Evolutionary conservation across 2,888 invertebrate species (phyloP), one percentile per base, ranked within the genome.

Genomic region (Thereva unica): DNA sequence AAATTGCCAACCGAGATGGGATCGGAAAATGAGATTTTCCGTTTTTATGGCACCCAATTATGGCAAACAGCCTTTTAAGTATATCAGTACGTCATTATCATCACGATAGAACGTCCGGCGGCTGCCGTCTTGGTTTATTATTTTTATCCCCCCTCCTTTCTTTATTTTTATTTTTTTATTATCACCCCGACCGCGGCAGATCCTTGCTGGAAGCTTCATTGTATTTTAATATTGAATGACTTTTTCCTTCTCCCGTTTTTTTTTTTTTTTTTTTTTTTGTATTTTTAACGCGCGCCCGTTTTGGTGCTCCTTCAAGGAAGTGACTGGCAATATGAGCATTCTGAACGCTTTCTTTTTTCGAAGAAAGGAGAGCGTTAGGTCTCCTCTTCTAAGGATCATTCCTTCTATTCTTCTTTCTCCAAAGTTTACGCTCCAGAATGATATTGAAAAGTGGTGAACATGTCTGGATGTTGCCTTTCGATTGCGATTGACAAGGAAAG

Each of bases 401-500:
- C 23, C 23, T 23, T 23, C 23, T 23, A 23, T 23, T 23, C 23
- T 23, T 23, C 23, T 23, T 23, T 23, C 23, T 2, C n/a, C n/a
- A n/a, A 23, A 23, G 23, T 23, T 23, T 23, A 23, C 23, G 23
- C 2, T 23, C 23, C 1, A 23, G 23, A 23, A 23, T 41, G 50
- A 50, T 61, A 61, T 61, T 61, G 50, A 50, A 61, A 23, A 40
- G 41, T 41, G 50, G 34, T 40, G 61, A 47, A 34, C 45, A 10
- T 37, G 57, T 59, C 57, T 45, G 57, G 23, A 61, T 50, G 49
- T 61, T 50, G 61, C 61, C 41, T 61, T 61, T 49, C 50, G 50
- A 61, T 50, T 61, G 49, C 61, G 61, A 61, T 61, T 61, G 61
- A 61, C 61, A 61, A 61, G 50, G 50, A 50, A 49, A 61, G 50